Evolutionary conservation across 64 coral and sea anemone genomes (phyloP).

Genomic region (Montipora capricornis): DNA sequence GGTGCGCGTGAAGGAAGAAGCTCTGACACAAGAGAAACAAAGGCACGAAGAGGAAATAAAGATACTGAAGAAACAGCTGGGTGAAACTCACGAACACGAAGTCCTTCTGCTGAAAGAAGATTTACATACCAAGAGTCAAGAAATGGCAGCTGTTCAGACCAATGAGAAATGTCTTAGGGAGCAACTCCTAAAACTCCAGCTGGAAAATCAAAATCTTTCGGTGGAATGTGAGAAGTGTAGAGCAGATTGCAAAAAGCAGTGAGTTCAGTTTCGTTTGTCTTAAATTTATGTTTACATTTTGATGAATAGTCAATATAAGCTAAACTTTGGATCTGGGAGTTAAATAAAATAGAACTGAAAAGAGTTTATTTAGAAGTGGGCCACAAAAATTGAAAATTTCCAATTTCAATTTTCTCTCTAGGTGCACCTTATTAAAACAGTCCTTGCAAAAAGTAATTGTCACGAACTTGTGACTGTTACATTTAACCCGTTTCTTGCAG

Average conservation of each 20-base stretch:
- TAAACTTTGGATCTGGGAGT: too few species aligned
- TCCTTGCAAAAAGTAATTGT: too few species aligned
- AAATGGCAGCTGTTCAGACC: not conserved
- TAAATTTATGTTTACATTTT: too few species aligned
- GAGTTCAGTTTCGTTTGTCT: not conserved
- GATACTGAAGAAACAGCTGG: not conserved
- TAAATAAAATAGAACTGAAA: too few species aligned
- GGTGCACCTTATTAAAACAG: too few species aligned
- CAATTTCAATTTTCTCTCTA: too few species aligned
- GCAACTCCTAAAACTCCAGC: constrained; percentile 3
- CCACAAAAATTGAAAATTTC: too few species aligned
- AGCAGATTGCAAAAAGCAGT: not conserved
- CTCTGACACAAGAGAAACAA: not conserved
- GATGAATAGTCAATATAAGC: too few species aligned
- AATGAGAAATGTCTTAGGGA: constrained; percentile 8
- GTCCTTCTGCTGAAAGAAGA: constrained; percentile 1
- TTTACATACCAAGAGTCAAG: not conserved
- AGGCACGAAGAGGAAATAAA: not conserved
- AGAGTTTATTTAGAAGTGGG: too few species aligned
- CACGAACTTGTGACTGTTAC: too few species aligned
- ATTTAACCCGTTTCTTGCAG: too few species aligned
- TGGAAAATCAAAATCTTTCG: constrained; percentile 21
- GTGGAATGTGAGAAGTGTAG: constrained; percentile 11
- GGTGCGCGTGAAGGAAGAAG: not conserved
- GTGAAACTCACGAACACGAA: constrained; percentile 21